phyloP scores from a whole-genome alignment of 2,888 invertebrate species.

The Idaea aversata region DNA sequence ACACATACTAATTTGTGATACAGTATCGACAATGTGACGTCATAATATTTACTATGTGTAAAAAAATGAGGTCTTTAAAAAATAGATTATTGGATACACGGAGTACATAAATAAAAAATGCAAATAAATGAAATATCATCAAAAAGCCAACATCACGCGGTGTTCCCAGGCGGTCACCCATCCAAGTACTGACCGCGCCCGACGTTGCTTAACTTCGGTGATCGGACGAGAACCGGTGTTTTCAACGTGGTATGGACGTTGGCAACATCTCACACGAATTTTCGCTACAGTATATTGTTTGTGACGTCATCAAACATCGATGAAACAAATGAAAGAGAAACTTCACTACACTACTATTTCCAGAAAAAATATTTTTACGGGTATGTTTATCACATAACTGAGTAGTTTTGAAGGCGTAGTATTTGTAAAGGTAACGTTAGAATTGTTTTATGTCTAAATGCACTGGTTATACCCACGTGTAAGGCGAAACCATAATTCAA shows the following conservation, averaged over 20 bases:
- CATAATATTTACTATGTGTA: neutral
- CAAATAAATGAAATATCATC: conserved; percentile 7
- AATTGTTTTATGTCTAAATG: too few relatives aligned
- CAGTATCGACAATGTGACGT: neutral
- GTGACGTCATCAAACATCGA: neutral
- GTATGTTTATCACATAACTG: too few relatives aligned
- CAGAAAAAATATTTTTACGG: too few relatives aligned
- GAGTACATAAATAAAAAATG: neutral
- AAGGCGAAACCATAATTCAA: too few relatives aligned
- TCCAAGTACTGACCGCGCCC: conserved; percentile 76
- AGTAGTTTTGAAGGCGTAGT: too few relatives aligned
- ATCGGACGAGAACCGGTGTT: conserved; percentile 76
- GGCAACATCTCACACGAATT: conserved; percentile 21
- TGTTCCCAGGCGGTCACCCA: conserved; percentile 75
- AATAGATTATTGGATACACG: neutral
- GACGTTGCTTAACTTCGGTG: conserved; percentile 76
- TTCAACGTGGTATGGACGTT: conserved; percentile 71
- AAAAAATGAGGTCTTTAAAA: neutral
- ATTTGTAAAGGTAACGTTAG: too few relatives aligned
- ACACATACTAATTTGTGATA: conserved; percentile 48
- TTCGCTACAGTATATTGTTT: neutral
- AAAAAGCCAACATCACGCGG: conserved; percentile 64
- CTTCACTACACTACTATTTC: too few relatives aligned
- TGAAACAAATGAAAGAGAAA: neutral
- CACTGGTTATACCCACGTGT: too few relatives aligned